phyloP scores from a whole-genome alignment of 2,888 invertebrate genomes.

The Diplazon laetatorius region DNA sequence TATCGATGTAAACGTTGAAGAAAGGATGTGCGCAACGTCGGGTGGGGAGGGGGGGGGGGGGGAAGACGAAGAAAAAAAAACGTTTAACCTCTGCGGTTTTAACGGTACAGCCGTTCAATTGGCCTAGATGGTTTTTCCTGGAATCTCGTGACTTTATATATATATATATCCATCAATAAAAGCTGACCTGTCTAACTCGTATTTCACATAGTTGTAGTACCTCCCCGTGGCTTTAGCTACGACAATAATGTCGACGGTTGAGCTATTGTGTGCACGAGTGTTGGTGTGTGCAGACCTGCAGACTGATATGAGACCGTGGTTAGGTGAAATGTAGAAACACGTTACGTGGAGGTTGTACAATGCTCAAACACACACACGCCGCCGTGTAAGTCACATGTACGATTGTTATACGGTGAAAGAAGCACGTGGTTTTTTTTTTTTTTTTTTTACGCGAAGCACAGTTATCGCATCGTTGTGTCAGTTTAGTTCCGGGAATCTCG shows the following conservation, averaged over 20 bases:
- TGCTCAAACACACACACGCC: background rate
- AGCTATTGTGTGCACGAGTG: background rate
- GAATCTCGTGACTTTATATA: constrained; percentile 47
- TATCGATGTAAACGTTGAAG: constrained; percentile 14
- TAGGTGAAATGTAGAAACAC: background rate
- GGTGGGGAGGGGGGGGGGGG: background rate
- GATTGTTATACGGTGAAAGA: constrained; percentile 30
- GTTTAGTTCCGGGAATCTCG: constrained; percentile 54
- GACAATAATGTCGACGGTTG: constrained; percentile 4
- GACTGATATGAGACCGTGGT: too few species aligned
- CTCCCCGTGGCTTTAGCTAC: background rate
- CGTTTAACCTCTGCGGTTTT: background rate
- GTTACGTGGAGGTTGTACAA: constrained; percentile 15
- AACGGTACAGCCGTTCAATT: background rate
- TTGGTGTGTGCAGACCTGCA: too few species aligned
- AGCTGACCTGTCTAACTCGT: constrained; percentile 14
- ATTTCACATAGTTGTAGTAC: constrained; percentile 36
- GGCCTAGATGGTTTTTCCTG: constrained; percentile 55
- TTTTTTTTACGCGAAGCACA: constrained; percentile 17
- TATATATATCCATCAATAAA: constrained; percentile 16
- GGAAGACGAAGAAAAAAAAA: background rate
- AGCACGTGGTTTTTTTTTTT: too few species aligned
- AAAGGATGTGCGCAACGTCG: constrained; percentile 32
- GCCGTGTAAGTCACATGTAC: background rate
- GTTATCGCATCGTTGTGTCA: constrained; percentile 37